A percentile compares a stretch with the other conserved stretches of the same genome.
Conservation (phyloP, 2,113 vertebrate species). For the Pardalotus punctatus region DNA sequence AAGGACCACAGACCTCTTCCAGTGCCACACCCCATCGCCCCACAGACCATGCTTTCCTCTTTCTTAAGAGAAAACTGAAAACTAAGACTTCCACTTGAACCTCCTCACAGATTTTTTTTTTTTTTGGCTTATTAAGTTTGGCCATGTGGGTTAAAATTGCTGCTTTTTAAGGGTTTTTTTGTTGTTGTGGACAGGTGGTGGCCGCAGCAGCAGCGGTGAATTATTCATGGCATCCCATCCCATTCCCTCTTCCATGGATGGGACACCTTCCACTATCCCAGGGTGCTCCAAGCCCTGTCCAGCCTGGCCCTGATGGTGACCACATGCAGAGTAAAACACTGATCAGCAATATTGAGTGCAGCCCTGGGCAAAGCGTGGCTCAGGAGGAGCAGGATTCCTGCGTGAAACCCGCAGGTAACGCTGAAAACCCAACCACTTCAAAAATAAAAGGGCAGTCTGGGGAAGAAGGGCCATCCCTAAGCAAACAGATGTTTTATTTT, state of each 20-base stretch:
- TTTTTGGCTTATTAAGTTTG: background rate
- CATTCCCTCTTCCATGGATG: background rate
- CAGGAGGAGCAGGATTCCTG: background rate
- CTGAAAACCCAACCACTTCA: background rate
- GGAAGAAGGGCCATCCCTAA: background rate
- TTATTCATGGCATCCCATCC: background rate
- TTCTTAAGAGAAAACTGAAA: background rate
- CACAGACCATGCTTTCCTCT: background rate
- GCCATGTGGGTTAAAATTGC: rapidly evolving
- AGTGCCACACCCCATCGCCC: background rate
- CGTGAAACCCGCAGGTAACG: background rate
- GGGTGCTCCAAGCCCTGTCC: background rate
- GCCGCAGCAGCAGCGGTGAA: rapidly evolving
- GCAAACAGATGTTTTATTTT: rapidly evolving
- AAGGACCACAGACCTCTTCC: background rate
- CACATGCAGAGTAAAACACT: rapidly evolving
- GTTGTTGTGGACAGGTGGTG: too few species aligned
- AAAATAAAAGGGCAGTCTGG: background rate
- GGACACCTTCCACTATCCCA: background rate
- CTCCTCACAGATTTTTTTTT: background rate
- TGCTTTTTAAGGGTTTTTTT: background rate
- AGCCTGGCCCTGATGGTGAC: background rate
- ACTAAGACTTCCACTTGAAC: background rate
- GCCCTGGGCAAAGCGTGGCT: background rate
- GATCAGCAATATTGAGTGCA: background rate